These are phyloP conservation scores for Halichondria panicea DNA, from an alignment of 37 sponge, comb jelly and placozoan genomes.

Conservation along the genomic window DNA sequence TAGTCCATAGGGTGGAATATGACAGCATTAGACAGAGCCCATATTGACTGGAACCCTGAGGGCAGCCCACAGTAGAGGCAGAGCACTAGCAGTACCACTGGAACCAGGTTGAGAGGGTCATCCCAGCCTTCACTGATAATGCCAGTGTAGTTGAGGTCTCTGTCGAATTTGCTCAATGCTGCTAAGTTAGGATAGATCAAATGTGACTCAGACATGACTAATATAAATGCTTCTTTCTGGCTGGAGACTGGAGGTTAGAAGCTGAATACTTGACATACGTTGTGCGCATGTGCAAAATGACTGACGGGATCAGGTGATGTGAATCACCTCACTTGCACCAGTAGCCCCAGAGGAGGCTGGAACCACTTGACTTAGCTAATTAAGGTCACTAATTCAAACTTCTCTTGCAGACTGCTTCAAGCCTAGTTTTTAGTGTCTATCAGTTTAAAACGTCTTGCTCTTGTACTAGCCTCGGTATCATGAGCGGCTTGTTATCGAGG, in stretches of 20 bases:
- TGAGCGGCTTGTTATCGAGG: no score
- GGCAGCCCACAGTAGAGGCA: slow-evolving; percentile 8
- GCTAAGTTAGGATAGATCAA: slow-evolving; percentile 39
- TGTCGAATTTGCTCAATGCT: slow-evolving; percentile 1
- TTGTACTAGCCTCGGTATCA: no score
- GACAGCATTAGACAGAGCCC: slow-evolving; percentile 52
- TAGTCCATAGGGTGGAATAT: slow-evolving; percentile 68
- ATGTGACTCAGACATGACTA: slow-evolving; percentile 8
- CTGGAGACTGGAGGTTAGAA: not conserved
- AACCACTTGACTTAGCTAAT: no score
- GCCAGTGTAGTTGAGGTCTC: slow-evolving; percentile 69
- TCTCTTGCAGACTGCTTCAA: no score
- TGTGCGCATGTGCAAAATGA: not conserved
- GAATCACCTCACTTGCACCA: no score
- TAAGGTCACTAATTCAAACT: no score
- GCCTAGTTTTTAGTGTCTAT: no score
- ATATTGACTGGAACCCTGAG: slow-evolving; percentile 18
- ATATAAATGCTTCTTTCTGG: no score
- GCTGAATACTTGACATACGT: not conserved
- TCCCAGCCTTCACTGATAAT: slow-evolving; percentile 41
- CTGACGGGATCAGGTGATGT: no score
- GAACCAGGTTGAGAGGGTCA: slow-evolving; percentile 48
- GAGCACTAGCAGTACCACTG: slow-evolving; percentile 10
- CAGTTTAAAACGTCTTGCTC: no score
- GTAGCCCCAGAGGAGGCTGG: no score